phyloP scores from a whole-genome alignment of 2,113 vertebrate genomes.

The Hypocryptadius cinnamomeus region DNA sequence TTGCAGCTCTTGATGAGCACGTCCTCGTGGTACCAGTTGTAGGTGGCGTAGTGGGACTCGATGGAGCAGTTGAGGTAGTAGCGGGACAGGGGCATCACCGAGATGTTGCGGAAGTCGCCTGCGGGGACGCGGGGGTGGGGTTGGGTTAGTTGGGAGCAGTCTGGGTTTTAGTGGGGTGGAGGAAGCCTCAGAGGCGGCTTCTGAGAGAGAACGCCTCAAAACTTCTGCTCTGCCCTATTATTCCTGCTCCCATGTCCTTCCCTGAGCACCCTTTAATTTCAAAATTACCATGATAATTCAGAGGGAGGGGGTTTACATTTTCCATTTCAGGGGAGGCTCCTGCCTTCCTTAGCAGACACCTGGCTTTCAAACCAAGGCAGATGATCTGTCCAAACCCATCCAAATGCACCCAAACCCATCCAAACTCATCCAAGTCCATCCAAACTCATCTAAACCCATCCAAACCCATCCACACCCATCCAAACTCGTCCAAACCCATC shows the following conservation, averaged over 20 bases:
- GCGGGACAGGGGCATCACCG: slow-evolving; percentile 59
- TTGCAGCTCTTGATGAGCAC: slow-evolving; percentile 62
- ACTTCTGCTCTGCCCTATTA: not conserved
- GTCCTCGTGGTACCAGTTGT: slow-evolving; percentile 67
- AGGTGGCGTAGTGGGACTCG: slow-evolving; percentile 70
- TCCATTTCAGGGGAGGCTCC: not conserved
- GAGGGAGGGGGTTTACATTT: not conserved
- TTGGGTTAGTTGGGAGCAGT: fast-evolving
- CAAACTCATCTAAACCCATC: too few species aligned
- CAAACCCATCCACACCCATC: too few species aligned
- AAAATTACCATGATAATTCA: not conserved
- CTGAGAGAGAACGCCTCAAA: not conserved
- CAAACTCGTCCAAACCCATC: too few species aligned
- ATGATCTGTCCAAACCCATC: too few species aligned
- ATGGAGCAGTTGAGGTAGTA: slow-evolving; percentile 73
- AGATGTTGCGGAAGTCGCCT: slow-evolving; percentile 20
- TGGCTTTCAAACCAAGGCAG: not conserved
- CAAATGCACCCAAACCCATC: not conserved
- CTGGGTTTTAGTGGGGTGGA: not conserved
- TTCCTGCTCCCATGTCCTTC: not conserved
- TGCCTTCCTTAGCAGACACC: not conserved
- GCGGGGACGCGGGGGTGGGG: not conserved
- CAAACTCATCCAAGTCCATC: too few species aligned
- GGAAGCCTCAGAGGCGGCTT: not conserved
- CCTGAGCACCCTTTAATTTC: not conserved